These are phyloP conservation scores for Patella depressa DNA, from an alignment of 2,888 invertebrate genomes.

Conservation along the genomic window DNA sequence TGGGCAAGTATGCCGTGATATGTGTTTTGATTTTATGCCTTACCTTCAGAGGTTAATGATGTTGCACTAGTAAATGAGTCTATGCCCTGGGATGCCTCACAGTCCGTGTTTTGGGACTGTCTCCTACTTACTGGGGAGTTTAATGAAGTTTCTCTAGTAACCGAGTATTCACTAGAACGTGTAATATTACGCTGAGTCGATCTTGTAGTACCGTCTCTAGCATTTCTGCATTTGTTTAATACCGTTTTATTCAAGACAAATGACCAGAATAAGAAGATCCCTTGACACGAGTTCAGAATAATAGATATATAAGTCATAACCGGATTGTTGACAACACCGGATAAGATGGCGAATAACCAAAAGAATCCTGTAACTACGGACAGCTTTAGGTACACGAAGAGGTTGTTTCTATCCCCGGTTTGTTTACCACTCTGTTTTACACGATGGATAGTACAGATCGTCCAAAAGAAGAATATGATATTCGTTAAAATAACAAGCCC, in stretches of 20 bases:
- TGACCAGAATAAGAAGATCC: constrained; percentile 46
- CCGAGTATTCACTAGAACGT: too few relatives aligned
- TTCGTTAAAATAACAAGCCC: constrained; percentile 41
- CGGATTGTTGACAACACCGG: constrained; percentile 32
- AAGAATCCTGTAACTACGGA: constrained; percentile 47
- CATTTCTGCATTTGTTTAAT: not conserved
- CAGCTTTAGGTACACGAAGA: constrained; percentile 43
- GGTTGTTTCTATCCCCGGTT: constrained; percentile 29
- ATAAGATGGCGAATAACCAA: constrained; percentile 47
- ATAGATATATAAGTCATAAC: constrained; percentile 40
- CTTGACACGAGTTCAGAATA: constrained; percentile 45
- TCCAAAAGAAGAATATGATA: constrained; percentile 39
- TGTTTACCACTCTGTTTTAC: constrained; percentile 14
- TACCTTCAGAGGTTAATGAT: too few relatives aligned
- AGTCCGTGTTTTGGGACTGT: too few relatives aligned
- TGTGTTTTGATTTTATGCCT: too few relatives aligned
- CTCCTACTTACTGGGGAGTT: too few relatives aligned
- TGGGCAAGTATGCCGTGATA: too few relatives aligned
- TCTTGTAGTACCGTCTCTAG: too few relatives aligned
- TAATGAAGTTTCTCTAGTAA: too few relatives aligned
- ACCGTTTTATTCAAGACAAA: constrained; percentile 44
- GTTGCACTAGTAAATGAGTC: too few relatives aligned
- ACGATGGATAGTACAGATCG: constrained; percentile 37
- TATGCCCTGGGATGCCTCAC: too few relatives aligned
- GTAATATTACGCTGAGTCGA: too few relatives aligned